Conservation (phyloP, 1,140 invertebrate species). For the Drosophila kanapiae region DNA sequence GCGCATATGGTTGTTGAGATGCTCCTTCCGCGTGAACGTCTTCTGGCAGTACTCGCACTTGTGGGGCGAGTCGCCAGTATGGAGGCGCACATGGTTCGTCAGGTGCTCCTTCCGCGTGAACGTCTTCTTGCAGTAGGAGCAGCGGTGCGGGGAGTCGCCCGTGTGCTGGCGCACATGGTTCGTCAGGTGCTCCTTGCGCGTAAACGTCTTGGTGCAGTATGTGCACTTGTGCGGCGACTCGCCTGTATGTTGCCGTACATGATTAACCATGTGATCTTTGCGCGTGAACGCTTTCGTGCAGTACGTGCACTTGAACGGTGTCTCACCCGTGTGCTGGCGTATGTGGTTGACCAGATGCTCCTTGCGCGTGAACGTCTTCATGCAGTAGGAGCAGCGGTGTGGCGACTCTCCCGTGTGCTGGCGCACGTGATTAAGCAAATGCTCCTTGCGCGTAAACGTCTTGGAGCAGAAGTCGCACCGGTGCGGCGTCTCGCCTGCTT, state of each 20-base stretch:
- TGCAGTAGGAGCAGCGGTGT: conserved; percentile 88
- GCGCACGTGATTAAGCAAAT: conserved; percentile 92
- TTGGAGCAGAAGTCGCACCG: conserved; percentile 94
- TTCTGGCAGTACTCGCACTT: conserved; percentile 93
- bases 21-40: conserved; percentile 93
- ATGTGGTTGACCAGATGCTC: conserved; percentile 93
- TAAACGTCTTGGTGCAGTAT: conserved; percentile 93
- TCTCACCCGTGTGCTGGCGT: conserved; percentile 93
- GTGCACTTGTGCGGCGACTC: conserved; percentile 92
- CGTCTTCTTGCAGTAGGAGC: conserved; percentile 90
- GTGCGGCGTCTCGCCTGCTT: conserved; percentile 92
- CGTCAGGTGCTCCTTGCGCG: conserved; percentile 90
- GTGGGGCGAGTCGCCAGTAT: conserved; percentile 92
- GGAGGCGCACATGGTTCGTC: conserved; percentile 93
- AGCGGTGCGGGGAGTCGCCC: conserved; percentile 91
- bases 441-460: conserved; percentile 93
- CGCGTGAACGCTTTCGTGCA: conserved; percentile 95
- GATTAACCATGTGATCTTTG: conserved; percentile 91
- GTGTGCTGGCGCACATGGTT: conserved; percentile 91
- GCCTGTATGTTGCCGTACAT: conserved; percentile 94
- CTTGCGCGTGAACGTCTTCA: conserved; percentile 90
- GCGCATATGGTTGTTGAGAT: conserved; percentile 91
- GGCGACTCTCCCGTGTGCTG: conserved; percentile 91
- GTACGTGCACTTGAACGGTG: conserved; percentile 93
- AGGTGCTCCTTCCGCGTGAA: conserved; percentile 96